Evolutionary conservation across 2,888 invertebrate genomes (phyloP).

Genomic region (Coleophora deauratella): DNA sequence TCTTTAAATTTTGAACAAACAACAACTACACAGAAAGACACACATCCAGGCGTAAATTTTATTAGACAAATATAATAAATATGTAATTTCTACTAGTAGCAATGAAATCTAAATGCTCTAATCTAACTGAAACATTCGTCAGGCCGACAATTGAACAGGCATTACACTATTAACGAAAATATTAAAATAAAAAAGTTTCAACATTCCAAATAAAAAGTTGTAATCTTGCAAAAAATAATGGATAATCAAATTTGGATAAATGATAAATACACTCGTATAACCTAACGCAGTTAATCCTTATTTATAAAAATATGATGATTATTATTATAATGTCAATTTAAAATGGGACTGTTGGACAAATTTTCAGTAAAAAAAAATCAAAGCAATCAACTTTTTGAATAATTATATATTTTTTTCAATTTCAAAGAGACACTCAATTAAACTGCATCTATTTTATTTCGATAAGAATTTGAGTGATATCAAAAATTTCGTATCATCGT

Average conservation of each 20-base stretch:
- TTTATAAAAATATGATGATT: neutral
- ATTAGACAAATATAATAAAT: conserved; percentile 47
- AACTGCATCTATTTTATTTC: too few relatives aligned
- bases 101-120: conserved; percentile 33
- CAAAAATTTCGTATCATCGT: too few relatives aligned
- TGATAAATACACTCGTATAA: neutral
- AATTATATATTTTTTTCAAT: too few relatives aligned
- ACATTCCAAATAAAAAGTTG: conserved; percentile 6
- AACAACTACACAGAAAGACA: conserved; percentile 31
- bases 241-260: neutral
- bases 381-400: too few relatives aligned
- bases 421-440: too few relatives aligned
- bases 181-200: conserved; percentile 9
- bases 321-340: too few relatives aligned
- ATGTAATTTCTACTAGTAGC: conserved; percentile 42
- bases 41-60: conserved; percentile 24
- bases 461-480: neutral
- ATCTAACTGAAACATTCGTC: conserved; percentile 18
- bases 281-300: neutral
- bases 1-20: too few relatives aligned
- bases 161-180: conserved; percentile 1
- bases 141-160: conserved; percentile 19
- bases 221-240: neutral
- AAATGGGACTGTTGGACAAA: neutral
- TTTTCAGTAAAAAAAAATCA: too few relatives aligned